phyloP scores from a whole-genome alignment of 2,888 invertebrate genomes.

The Gisinianus flammeolus region DNA sequence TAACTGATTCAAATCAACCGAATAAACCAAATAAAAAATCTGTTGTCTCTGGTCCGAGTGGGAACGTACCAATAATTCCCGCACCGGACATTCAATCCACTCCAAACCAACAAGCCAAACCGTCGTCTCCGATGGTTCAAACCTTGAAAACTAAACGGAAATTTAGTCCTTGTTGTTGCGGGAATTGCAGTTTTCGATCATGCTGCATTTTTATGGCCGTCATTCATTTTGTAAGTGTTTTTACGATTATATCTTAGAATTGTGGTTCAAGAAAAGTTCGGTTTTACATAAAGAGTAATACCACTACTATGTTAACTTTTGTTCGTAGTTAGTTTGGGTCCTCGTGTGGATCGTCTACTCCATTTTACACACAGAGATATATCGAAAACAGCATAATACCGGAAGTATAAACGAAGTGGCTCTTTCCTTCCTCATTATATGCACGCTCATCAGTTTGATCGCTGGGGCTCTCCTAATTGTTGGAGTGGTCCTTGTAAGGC shows the following conservation, averaged over 20 bases:
- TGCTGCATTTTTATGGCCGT: background rate
- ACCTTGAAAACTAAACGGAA: background rate
- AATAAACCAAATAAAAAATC: no score
- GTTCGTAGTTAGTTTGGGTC: background rate
- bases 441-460: no score
- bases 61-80: background rate
- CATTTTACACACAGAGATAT: background rate
- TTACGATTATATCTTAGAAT: background rate
- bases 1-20: no score
- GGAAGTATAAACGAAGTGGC: no score
- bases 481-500: no score
- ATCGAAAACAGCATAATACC: background rate
- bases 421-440: no score
- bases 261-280: background rate
- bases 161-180: background rate
- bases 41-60: background rate
- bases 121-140: background rate
- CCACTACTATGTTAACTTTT: background rate
- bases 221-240: background rate
- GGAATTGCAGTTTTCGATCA: background rate
- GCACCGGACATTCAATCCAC: background rate
- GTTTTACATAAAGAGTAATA: background rate
- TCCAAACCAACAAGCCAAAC: background rate
- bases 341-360: background rate
- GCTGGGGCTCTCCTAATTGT: no score